Evolutionary conservation across 2,888 invertebrate genomes (phyloP).

Genomic region (Agapostemon virescens): DNA sequence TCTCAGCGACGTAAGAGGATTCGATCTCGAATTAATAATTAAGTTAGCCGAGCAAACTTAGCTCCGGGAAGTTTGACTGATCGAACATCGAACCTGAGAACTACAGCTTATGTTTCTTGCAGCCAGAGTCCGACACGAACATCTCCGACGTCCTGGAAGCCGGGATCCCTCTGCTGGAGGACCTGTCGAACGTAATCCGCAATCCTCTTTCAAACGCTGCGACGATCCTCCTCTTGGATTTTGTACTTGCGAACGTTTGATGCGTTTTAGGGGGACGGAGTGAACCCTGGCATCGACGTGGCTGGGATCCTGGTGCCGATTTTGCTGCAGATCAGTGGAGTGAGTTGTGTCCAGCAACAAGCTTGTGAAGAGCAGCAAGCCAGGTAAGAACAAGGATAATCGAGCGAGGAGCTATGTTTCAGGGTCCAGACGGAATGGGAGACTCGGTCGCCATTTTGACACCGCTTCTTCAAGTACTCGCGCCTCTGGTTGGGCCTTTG

Average conservation of each 20-base stretch:
- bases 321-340: constrained; percentile 53
- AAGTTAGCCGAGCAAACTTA: too few species aligned
- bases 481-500: constrained; percentile 76
- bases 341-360: constrained; percentile 50
- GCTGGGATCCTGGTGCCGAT: constrained; percentile 56
- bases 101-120: constrained; percentile 26
- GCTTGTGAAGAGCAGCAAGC: too few species aligned
- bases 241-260: constrained; percentile 10
- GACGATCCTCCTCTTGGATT: background rate
- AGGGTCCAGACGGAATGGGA: constrained; percentile 75
- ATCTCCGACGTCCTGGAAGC: constrained; percentile 72
- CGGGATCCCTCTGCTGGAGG: constrained; percentile 74
- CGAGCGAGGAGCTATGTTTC: constrained; percentile 36
- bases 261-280: constrained; percentile 58
- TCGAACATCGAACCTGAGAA: background rate
- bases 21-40: too few species aligned
- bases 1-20: constrained; percentile 75
- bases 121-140: constrained; percentile 74
- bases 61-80: too few species aligned
- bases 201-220: background rate
- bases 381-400: background rate
- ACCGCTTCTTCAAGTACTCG: constrained; percentile 71
- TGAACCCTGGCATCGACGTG: constrained; percentile 50
- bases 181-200: constrained; percentile 72
- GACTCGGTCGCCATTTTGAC: constrained; percentile 75